These are phyloP conservation scores for Tetramorium bicarinatum DNA, from an alignment of 2,888 invertebrate genomes.

Conservation along the genomic window DNA sequence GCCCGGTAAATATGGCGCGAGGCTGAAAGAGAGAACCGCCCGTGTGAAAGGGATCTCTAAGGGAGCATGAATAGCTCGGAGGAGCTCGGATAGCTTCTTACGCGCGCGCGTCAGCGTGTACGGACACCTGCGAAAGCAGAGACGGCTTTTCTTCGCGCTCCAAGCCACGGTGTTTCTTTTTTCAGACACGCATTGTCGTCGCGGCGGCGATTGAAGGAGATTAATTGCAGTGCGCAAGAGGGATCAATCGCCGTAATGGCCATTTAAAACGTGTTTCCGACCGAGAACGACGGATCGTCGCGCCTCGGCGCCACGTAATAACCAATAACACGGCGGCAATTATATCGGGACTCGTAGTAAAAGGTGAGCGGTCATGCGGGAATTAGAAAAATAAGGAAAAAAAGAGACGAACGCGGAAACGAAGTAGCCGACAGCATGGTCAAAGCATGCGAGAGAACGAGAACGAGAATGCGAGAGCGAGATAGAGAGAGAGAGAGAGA, in stretches of 20 bases:
- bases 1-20: slow-evolving; percentile 35
- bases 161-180: slow-evolving; percentile 4
- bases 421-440: not conserved
- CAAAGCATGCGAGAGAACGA: not conserved
- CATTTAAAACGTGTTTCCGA: slow-evolving; percentile 42
- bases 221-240: slow-evolving; percentile 32
- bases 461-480: not conserved
- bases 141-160: slow-evolving; percentile 27
- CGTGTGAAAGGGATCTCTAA: slow-evolving; percentile 34
- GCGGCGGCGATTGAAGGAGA: slow-evolving; percentile 44
- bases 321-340: slow-evolving; percentile 46
- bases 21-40: slow-evolving; percentile 38
- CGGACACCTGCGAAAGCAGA: slow-evolving; percentile 46
- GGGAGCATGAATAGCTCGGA: slow-evolving; percentile 40
- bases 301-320: slow-evolving; percentile 42
- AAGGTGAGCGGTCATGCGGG: slow-evolving; percentile 27
- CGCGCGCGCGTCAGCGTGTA: slow-evolving; percentile 30
- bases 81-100: slow-evolving; percentile 28
- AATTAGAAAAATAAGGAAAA: slow-evolving; percentile 30
- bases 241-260: slow-evolving; percentile 49
- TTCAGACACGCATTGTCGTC: slow-evolving; percentile 36
- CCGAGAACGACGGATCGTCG: slow-evolving; percentile 30
- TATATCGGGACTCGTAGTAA: slow-evolving; percentile 28
- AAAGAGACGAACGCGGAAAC: slow-evolving; percentile 67
- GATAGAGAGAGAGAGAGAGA: not conserved